These are phyloP conservation scores for Galagoides demidoff DNA, from an alignment of 2,797 vertebrate species.

Conservation along the genomic window DNA sequence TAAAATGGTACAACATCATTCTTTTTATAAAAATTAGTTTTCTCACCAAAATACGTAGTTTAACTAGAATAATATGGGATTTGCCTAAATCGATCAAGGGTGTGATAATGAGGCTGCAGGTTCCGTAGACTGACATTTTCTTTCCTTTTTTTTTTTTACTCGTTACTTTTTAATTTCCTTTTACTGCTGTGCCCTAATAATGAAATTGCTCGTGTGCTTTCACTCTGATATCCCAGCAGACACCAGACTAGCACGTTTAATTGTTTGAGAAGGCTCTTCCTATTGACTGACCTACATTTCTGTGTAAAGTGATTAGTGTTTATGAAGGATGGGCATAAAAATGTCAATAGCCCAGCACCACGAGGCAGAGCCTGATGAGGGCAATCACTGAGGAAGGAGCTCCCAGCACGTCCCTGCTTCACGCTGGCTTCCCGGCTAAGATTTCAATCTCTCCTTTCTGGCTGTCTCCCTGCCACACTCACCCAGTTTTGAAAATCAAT, in stretches of 20 bases:
- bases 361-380: neutral
- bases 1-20: neutral
- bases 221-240: neutral
- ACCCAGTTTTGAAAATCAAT: neutral
- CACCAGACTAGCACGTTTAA: neutral
- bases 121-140: neutral
- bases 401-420: neutral
- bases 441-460: neutral
- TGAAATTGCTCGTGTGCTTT: neutral
- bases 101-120: neutral
- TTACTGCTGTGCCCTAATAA: neutral
- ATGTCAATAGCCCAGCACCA: neutral
- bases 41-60: neutral
- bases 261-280: slow-evolving; percentile 6
- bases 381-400: neutral
- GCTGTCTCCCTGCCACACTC: too few relatives aligned
- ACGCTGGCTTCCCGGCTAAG: neutral
- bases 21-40: neutral
- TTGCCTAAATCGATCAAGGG: neutral
- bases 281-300: slow-evolving; percentile 14
- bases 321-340: neutral
- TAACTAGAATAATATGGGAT: neutral
- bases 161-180: neutral
- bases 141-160: neutral
- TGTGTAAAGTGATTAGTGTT: neutral